phyloP scores from a whole-genome alignment of 2,113 vertebrate genomes.

The Perca schrenkii region DNA sequence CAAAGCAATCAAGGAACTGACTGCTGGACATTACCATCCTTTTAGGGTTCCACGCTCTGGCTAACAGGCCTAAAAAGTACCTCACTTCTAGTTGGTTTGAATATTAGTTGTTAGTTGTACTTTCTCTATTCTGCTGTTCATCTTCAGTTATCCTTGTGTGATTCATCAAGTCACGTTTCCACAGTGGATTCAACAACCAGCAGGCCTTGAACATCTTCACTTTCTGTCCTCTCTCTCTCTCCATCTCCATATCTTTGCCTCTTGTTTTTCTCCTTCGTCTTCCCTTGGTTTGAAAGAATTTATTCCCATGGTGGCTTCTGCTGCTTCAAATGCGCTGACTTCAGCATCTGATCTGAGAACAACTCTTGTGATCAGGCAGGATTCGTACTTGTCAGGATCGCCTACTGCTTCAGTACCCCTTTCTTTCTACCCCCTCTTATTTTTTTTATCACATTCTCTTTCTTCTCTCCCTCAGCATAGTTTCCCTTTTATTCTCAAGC shows the following conservation, averaged over 20 bases:
- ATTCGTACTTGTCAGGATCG: conserved; percentile 65
- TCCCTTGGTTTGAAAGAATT: conserved; percentile 40
- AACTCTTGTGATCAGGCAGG: conserved; percentile 71
- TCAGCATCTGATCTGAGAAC: conserved; percentile 71
- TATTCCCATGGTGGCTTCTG: conserved; percentile 59
- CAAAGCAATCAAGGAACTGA: neutral
- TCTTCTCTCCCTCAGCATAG: conserved; percentile 61
- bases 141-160: conserved; percentile 36
- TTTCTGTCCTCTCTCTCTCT: conserved; percentile 10
- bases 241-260: conserved; percentile 22
- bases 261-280: conserved; percentile 21
- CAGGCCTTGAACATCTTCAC: conserved; percentile 3
- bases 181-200: conserved; percentile 35
- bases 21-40: neutral
- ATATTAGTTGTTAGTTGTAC: neutral
- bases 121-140: conserved; percentile 12
- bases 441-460: conserved; percentile 56
- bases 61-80: neutral
- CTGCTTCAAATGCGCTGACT: conserved; percentile 72
- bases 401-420: conserved; percentile 54
- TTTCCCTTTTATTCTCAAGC: conserved; percentile 56
- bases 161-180: conserved; percentile 34
- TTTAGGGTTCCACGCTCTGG: neutral
- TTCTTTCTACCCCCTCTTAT: conserved; percentile 52
- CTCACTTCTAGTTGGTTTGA: neutral